Evolutionary conservation across 2,113 vertebrate genomes (phyloP), one percentile per base, ranked within the genome.

Genomic region (Dipodomys spectabilis): DNA sequence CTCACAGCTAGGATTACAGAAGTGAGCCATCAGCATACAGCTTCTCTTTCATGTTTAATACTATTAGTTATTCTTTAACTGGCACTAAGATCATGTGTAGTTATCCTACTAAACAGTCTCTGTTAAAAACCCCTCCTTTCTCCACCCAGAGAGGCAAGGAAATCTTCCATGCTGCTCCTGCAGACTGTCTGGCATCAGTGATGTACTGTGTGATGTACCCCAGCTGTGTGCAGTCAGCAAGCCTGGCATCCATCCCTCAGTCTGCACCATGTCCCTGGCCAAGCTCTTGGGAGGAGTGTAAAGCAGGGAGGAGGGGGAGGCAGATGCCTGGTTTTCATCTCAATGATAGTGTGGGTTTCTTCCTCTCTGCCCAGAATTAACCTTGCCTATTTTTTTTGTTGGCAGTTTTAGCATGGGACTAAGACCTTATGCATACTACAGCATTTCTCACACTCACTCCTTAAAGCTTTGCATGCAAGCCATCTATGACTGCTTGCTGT

Each of bases 1-100:
- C 49, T 53, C 49, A 53, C 1, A 53, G 9, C 49, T 53, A 13
- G 12, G 49, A 53, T 12, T 53, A 53, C 49, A 53, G 49, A 53
- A 53, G 49, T 53, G 49, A 53, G 49, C 8, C 49, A 53, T 13
- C 49, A 53, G 49, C 49, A 53, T 22, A 12, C 18, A 5, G 4
- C 13, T 71, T 15, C 9, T n/a, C 11, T 71, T 71, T 71, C 28
- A 71, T n/a, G n/a, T 82, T 82, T 44, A 64, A 28, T 45, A 20
- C 22, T 12, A 8, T 77, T 65, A 87, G 84, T 45, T 94, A 60
- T 9, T 93, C 22, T 93, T 93, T 81, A 91, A 89, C 1, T 39
- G 44, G 49, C 12, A 32, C 80, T 80, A 8, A 82, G 18, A 67
- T 64, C 28, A 60, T 5, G 11, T 35, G 15, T 44, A 75, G 85